Evolutionary conservation across 2,888 invertebrate species (phyloP), one percentile per base, ranked within the genome.

Genomic region (Ophonus ardosiacus): DNA sequence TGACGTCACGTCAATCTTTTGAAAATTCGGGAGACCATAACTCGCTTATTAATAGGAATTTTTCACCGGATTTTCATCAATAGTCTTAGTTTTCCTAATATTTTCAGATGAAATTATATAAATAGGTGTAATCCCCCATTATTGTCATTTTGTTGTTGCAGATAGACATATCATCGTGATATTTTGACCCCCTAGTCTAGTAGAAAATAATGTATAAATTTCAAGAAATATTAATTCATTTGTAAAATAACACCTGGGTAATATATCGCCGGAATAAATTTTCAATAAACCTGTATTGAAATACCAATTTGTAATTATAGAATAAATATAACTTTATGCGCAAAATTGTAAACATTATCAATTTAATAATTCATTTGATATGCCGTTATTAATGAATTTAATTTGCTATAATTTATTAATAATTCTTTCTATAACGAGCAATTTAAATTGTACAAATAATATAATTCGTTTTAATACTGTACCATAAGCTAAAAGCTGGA

Each of bases 381-480:
- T 15, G 15, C 10, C 5, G 8, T 51, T 18, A 51, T 74, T 43
- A 38, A 74, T 74, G 10, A 51, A n/a, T 7, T 74, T 74, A 38
- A 74, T 74, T 56, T 17, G 8, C 15, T 51, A 74, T 8, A 74
- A 51, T 40, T 74, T 38, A 17, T 18, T 68, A 71, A 71, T 71
- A 31, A 18, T 18, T 6, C 63, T 63, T 24, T 63, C 21, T 63
- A 8, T 13, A 63, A 18, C 8, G 63, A 10, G 63, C 10, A 63
- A 24, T 63, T 51, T 63, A 63, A 63, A 63, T 63, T 21, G 8
- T 21, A 63, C 61, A 61, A 61, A 63, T 63, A 61, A 24, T 10
- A 24, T 63, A 63, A 21, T 8, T 17, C 74, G 17, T 15, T 6
- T 18, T 43, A 40, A 74, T 38, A 21, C 18, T 74, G 1, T 5